Evolutionary conservation across 2,888 invertebrate genomes (phyloP), one percentile per base, ranked within the genome.

Genomic region (Chloromyia formosa): DNA sequence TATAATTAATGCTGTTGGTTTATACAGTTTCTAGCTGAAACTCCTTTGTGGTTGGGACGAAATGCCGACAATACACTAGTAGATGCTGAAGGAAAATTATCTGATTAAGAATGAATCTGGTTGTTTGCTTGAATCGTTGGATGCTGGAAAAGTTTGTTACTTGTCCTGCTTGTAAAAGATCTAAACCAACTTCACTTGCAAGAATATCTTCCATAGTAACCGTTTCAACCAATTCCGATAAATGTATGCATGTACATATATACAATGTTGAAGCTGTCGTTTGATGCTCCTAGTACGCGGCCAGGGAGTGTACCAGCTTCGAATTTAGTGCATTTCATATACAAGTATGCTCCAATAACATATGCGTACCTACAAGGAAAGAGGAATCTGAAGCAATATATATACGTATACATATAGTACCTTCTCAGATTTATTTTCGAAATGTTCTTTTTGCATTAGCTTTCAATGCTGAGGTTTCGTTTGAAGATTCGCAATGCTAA

Each of bases 1-100:
- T 82, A 82, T 82, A 82, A 82, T 81, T 81, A 82, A 82, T 82
- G 82, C 81, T 80, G 79, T 78, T 76, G 76, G 76, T 77, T 77
- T 78, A 78, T 77, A 76, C 78, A 77, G 78, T 79, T 79, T 76
- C 77, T 76, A 78, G 78, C 78, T 77, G 56, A 58, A 66, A 58
- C 56, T 78, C 77, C 78, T 79, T 78, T 78, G 77, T 79, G 74
- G 42, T 23, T 42, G 66, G n/a, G 66, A 75, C 73, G 64, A 75
- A 74, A 75, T 69, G 72, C 75, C 76, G 75, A 74, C 76, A 75
- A 75, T 73, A 74, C 27, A 35, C 27, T 62, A 62, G 58, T 27
- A 40, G 71, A 71, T 76, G 68, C 61, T 73, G 27, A 20, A 18
- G 42, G 7, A 42, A 74, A 75, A 76, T 76, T 76, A 76, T 76